These are phyloP conservation scores for Cynodonichthys magdalenae DNA, from an alignment of 2,797 vertebrate species.

Conservation along the genomic window DNA sequence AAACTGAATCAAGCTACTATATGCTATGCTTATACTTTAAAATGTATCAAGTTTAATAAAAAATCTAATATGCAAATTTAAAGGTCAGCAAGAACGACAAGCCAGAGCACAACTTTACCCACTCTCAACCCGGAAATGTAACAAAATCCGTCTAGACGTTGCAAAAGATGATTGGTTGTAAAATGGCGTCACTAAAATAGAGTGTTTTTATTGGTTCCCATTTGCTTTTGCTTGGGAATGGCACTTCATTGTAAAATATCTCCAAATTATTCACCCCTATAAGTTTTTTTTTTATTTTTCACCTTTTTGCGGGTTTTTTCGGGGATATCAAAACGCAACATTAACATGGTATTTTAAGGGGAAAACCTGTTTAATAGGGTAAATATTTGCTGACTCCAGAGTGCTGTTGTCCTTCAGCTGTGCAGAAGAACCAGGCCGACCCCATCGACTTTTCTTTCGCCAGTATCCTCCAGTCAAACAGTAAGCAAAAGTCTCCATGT, in stretches of 20 bases:
- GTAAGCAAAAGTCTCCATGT: conserved; percentile 61
- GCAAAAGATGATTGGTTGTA: conserved; percentile 50
- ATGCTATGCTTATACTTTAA: not conserved
- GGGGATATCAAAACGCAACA: not conserved
- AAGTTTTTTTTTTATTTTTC: conserved; percentile 2
- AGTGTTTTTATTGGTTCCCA: conserved; percentile 58
- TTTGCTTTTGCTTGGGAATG: conserved; percentile 22
- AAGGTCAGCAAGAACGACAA: rapidly evolving
- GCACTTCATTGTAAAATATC: conserved; percentile 26
- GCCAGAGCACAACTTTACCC: too few species aligned
- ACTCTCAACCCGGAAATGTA: conserved; percentile 29
- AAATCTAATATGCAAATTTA: rapidly evolving
- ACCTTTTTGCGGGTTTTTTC: not conserved
- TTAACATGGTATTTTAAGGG: not conserved
- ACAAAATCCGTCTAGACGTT: conserved; percentile 27
- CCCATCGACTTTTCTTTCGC: conserved; percentile 40
- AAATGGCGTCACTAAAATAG: conserved; percentile 16
- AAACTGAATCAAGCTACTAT: not conserved
- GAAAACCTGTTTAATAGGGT: not conserved
- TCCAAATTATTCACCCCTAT: conserved; percentile 11
- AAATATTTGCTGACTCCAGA: conserved; percentile 9
- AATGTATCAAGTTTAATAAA: not conserved
- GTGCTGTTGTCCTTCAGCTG: conserved; percentile 44
- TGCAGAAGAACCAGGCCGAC: conserved; percentile 62
- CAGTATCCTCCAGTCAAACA: conserved; percentile 57